A percentile compares a stretch with the other conserved stretches of the same genome.
Conservation (phyloP, 2,797 vertebrate genomes). For the Mycteria americana region DNA sequence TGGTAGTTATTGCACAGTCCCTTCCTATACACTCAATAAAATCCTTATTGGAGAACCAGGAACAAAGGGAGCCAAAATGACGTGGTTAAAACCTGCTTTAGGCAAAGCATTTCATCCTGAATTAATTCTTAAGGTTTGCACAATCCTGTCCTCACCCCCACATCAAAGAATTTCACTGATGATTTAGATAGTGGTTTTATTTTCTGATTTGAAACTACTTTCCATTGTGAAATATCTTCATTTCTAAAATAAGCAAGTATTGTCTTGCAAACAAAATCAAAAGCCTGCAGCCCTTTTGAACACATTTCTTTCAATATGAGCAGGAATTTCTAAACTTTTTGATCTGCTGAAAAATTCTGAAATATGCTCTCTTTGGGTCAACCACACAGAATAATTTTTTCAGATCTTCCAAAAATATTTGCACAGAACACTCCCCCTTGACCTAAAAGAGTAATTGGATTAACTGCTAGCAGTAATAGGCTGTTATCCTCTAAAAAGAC, state of each 20-base stretch:
- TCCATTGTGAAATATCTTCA: background rate
- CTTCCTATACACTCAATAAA: background rate
- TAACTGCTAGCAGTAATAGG: constrained; percentile 21
- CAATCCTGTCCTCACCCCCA: background rate
- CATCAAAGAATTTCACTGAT: background rate
- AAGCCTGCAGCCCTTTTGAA: background rate
- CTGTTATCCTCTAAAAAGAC: constrained; percentile 23
- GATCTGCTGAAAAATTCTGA: background rate
- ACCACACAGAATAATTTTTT: background rate
- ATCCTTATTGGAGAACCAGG: background rate
- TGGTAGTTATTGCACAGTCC: background rate
- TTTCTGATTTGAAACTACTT: background rate
- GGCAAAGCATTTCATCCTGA: background rate
- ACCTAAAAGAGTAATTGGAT: constrained; percentile 61
- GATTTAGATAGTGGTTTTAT: background rate
- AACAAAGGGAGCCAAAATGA: background rate
- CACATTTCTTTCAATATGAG: rapidly evolving
- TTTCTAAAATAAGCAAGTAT: background rate
- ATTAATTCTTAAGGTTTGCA: background rate
- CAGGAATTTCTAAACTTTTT: background rate
- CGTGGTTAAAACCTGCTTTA: background rate
- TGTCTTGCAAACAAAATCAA: background rate
- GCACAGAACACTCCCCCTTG: constrained; percentile 2
- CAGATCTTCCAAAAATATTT: constrained; percentile 26
- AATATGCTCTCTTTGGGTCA: background rate